These are phyloP conservation scores for Burhinus bistriatus DNA, from an alignment of 2,113 vertebrate species.

Conservation along the genomic window DNA sequence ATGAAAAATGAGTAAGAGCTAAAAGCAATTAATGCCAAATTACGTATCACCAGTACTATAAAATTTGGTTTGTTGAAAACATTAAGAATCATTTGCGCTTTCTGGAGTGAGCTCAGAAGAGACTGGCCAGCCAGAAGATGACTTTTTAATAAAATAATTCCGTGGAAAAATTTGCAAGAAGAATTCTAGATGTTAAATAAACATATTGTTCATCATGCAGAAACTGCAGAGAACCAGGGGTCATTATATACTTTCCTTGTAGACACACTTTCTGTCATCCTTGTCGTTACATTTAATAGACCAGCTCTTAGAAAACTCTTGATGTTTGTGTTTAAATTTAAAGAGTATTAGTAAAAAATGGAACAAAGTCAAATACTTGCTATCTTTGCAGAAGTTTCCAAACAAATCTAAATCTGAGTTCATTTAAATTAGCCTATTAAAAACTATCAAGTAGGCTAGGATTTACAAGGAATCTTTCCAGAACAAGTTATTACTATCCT, in stretches of 20 bases:
- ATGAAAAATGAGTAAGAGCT: not conserved
- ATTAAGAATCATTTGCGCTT: not conserved
- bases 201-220: not conserved
- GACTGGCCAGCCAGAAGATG: not conserved
- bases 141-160: not conserved
- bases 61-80: not conserved
- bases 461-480: not conserved
- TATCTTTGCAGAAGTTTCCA: not conserved
- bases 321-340: not conserved
- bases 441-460: not conserved
- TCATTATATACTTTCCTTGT: not conserved
- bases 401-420: not conserved
- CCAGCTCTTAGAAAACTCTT: not conserved
- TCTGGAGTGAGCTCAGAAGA: not conserved
- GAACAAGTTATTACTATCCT: not conserved
- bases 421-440: not conserved
- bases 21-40: not conserved
- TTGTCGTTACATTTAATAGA: constrained; percentile 12
- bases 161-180: not conserved
- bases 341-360: not conserved
- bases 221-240: not conserved
- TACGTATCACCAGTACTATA: not conserved
- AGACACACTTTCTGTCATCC: constrained; percentile 10
- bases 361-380: not conserved
- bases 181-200: constrained; percentile 9